phyloP scores from a whole-genome alignment of 1,140 invertebrate genomes.

The Planococcus citri region DNA sequence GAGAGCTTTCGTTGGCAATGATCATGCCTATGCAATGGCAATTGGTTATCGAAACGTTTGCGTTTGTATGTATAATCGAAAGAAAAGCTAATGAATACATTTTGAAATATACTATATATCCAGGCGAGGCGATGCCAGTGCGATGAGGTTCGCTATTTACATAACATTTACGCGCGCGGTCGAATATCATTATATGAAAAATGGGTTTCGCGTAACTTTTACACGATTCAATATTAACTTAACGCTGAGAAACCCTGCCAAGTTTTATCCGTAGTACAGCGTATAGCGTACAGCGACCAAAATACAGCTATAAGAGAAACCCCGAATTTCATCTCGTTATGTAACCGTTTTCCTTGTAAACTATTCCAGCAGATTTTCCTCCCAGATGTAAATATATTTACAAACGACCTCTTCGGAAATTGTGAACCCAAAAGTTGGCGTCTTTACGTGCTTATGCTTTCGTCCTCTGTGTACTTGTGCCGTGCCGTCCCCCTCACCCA shows the following conservation, averaged over 20 bases:
- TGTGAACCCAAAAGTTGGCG: constrained; percentile 1
- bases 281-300: not conserved
- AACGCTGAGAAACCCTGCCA: not conserved
- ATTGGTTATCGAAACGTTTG: no score
- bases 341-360: constrained; percentile 1
- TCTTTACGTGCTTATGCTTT: not conserved
- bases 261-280: no score
- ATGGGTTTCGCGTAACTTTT: not conserved
- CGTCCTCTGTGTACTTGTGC: no score
- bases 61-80: no score
- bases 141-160: not conserved
- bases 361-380: not conserved
- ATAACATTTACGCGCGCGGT: constrained; percentile 1
- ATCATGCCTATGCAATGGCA: no score
- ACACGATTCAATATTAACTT: not conserved
- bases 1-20: no score
- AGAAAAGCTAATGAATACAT: no score
- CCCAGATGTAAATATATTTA: constrained; percentile 7
- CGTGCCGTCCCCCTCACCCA: no score
- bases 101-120: no score
- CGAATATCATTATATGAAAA: not conserved
- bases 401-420: not conserved
- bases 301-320: not conserved
- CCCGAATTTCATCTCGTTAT: not conserved
- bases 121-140: no score